Base-by-base conservation (phyloP, 2,888 invertebrate genomes). In the Hypomecis atomaria region DNA sequence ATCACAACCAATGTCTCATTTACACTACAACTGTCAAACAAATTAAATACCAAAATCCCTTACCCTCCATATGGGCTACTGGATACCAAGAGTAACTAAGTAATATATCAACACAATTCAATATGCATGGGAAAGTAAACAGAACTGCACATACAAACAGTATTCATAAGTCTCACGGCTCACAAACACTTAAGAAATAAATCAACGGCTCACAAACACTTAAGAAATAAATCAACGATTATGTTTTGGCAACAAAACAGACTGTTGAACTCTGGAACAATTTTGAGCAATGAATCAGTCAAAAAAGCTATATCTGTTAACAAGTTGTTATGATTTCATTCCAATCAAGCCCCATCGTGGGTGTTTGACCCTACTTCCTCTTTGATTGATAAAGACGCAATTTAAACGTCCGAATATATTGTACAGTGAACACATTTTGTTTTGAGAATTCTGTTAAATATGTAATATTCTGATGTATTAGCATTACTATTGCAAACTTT, bases 341-440 rank as follows among this genome's bases (percentile, higher is more conserved):
- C 60, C 75, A 78, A 77, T 76, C 73, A 65, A 71, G 72, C 54
- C 61, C 78, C 72, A 80, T 74, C 76, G 59, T 59, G 59, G 81
- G 85, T 78, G 81, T 76, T 73, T 76, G 82, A 85, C 82, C 85
- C 75, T 70, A 76, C 79, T 83, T 88, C 88, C 89, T 81, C 65
- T 79, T 71, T 73, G 64, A 74, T 72, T 80, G 79, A 77, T 78
- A 81, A 71, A 71, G 71, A 72, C 73, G 11, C 37, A 43, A 71
- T 73, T 74, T 71, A 72, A 71, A 73, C 74, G 73, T 23, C 23
- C 3, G 23, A 23, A 23, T 23, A 2, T 23, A 23, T 23, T 23
- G 23, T 23, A 23, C 23, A 23, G 23, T 23, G 23, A 2, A 23
- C 23, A 23, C 23, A 10, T 44, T 45, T 57, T 58, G 65, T 62